phyloP scores from a whole-genome alignment of 2,797 vertebrate genomes.

The Chelidonichthys spinosus region DNA sequence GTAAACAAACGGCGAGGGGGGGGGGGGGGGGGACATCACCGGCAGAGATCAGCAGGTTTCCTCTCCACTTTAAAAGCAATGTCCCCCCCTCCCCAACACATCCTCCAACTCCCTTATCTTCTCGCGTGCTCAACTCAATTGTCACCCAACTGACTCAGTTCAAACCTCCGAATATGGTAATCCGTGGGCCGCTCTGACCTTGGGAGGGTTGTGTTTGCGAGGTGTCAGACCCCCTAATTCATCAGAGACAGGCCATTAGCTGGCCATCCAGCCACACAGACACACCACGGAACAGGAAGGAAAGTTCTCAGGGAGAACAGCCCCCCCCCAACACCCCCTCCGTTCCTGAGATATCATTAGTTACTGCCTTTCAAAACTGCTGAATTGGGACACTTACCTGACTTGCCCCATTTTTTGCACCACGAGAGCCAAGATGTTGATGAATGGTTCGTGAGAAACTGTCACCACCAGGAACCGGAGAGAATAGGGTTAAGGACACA shows the following conservation, averaged over 20 bases:
- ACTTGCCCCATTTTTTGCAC: constrained; percentile 84
- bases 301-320: constrained; percentile 77
- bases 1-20: constrained; percentile 36
- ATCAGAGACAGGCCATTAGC: constrained; percentile 88
- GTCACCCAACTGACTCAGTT: constrained; percentile 73
- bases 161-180: constrained; percentile 81
- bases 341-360: constrained; percentile 81
- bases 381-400: constrained; percentile 86
- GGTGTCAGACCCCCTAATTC: constrained; percentile 83
- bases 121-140: constrained; percentile 67
- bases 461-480: constrained; percentile 70
- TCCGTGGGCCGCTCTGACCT: constrained; percentile 82
- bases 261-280: constrained; percentile 82
- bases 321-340: constrained; percentile 71
- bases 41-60: constrained; percentile 65
- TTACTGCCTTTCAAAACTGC: constrained; percentile 85
- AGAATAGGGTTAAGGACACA: constrained; percentile 81
- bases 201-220: constrained; percentile 78
- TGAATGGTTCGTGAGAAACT: constrained; percentile 78
- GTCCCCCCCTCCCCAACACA: constrained; percentile 12
- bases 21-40: constrained; percentile 44
- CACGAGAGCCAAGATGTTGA: constrained; percentile 82
- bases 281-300: constrained; percentile 74
- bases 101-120: constrained; percentile 59
- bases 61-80: constrained; percentile 73